Evolutionary conservation across 2,888 invertebrate species (phyloP).

Genomic region (Sinohyriopsis cumingii): DNA sequence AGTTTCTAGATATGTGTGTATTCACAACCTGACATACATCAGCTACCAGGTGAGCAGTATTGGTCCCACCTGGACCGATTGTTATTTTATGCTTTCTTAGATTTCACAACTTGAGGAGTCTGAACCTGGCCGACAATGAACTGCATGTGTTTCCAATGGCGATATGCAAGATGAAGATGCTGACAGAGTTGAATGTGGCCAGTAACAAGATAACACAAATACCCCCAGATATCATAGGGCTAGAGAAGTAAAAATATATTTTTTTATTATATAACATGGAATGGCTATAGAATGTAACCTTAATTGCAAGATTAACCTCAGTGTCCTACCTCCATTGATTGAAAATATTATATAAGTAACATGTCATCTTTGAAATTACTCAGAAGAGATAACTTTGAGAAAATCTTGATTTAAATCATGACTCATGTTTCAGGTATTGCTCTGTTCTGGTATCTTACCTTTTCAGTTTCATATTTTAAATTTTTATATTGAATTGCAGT

Average conservation of each 20-base stretch:
- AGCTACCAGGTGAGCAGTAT: not conserved
- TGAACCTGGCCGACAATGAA: slow-evolving; percentile 73
- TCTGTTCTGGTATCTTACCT: too few species aligned
- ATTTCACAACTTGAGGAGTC: slow-evolving; percentile 67
- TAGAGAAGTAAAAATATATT: slow-evolving; percentile 55
- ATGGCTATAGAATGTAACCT: not conserved
- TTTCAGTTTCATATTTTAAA: too few species aligned
- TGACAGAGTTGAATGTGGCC: slow-evolving; percentile 71
- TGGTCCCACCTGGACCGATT: not conserved
- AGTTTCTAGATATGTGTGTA: too few species aligned
- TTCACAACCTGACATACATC: too few species aligned
- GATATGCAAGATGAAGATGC: slow-evolving; percentile 65
- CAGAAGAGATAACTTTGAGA: too few species aligned
- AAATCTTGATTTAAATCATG: too few species aligned
- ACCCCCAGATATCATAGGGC: slow-evolving; percentile 65
- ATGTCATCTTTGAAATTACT: too few species aligned
- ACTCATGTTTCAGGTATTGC: too few species aligned
- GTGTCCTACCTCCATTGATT: not conserved
- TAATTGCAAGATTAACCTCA: not conserved
- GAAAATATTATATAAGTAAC: too few species aligned
- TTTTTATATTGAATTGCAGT: too few species aligned
- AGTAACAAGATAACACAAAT: slow-evolving; percentile 69
- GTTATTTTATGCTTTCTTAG: slow-evolving; percentile 35
- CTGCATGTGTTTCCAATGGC: slow-evolving; percentile 69
- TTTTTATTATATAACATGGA: not conserved